phyloP scores from a whole-genome alignment of 2,888 invertebrate genomes.

The Apodemia mormo region DNA sequence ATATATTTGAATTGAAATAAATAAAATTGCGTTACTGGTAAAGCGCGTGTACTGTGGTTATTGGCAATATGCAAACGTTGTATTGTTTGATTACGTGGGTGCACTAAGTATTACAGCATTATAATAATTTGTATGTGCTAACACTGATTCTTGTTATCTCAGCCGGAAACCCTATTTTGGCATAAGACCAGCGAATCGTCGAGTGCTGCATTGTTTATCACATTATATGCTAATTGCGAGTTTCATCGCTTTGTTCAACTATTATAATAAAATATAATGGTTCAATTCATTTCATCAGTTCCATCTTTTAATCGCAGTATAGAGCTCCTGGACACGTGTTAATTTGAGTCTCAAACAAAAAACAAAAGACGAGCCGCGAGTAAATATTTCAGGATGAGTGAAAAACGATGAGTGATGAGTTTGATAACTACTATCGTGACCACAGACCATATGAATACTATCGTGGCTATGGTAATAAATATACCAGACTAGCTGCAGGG shows the following conservation, averaged over 20 bases:
- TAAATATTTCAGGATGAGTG: too few relatives aligned
- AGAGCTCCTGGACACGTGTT: too few relatives aligned
- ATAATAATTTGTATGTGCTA: slow-evolving; percentile 36
- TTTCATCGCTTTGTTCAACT: slow-evolving; percentile 21
- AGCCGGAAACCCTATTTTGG: slow-evolving; percentile 40
- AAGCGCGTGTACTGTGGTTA: not conserved
- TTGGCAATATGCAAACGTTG: slow-evolving; percentile 9
- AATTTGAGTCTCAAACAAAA: too few relatives aligned
- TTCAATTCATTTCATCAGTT: not conserved
- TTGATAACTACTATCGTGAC: too few relatives aligned
- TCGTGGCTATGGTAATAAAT: too few relatives aligned
- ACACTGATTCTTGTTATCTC: slow-evolving; percentile 36
- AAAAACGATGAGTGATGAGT: too few relatives aligned
- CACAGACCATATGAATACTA: too few relatives aligned
- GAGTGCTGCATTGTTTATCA: slow-evolving; percentile 34
- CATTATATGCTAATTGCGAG: slow-evolving; percentile 35
- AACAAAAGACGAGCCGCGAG: too few relatives aligned
- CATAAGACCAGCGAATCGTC: slow-evolving; percentile 35
- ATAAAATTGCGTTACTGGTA: not conserved
- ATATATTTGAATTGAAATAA: too few relatives aligned
- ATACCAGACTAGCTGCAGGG: too few relatives aligned
- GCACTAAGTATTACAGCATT: slow-evolving; percentile 23
- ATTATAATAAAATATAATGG: slow-evolving; percentile 1
- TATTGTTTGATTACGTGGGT: slow-evolving; percentile 21
- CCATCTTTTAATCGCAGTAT: too few relatives aligned